Conservation (phyloP, 2,113 vertebrate species). For the Mus spicilegus region DNA sequence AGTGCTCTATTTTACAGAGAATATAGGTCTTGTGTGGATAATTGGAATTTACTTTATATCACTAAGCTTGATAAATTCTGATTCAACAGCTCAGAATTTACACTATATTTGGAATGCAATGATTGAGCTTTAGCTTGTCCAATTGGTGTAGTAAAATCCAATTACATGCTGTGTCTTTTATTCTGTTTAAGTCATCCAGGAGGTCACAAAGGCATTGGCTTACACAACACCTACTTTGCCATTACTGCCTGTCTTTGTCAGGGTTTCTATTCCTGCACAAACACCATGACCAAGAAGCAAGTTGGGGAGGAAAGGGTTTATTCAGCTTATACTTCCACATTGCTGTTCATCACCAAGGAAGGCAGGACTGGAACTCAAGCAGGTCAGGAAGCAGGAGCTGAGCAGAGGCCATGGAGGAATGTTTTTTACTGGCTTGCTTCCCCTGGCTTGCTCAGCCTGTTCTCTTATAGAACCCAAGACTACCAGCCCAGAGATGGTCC, state of each 20-base stretch:
- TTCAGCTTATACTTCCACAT: no score
- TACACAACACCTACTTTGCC: not conserved
- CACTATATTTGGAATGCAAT: constrained; percentile 10
- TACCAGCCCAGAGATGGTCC: no score
- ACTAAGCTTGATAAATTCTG: constrained; percentile 55
- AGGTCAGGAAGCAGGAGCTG: no score
- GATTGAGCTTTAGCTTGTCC: constrained; percentile 61
- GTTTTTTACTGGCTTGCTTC: no score
- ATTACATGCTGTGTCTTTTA: constrained; percentile 43
- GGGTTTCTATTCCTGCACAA: no score
- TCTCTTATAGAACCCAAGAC: no score
- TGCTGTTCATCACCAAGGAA: no score
- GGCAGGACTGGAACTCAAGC: no score
- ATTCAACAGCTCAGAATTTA: not conserved
- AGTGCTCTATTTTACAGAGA: not conserved
- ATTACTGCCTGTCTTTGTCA: not conserved
- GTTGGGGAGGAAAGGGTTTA: no score
- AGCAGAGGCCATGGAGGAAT: no score
- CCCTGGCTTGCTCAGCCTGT: no score
- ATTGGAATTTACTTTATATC: constrained; percentile 65
- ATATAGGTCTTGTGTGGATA: constrained; percentile 48
- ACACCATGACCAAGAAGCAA: no score
- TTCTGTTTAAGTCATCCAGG: constrained; percentile 27
- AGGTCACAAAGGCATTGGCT: not conserved
- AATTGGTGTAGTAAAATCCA: constrained; percentile 43